A percentile compares a stretch with the other conserved stretches of the same genome.
phyloP scores from a whole-genome alignment of 2,888 invertebrate genomes.

The Amiota mariae region DNA sequence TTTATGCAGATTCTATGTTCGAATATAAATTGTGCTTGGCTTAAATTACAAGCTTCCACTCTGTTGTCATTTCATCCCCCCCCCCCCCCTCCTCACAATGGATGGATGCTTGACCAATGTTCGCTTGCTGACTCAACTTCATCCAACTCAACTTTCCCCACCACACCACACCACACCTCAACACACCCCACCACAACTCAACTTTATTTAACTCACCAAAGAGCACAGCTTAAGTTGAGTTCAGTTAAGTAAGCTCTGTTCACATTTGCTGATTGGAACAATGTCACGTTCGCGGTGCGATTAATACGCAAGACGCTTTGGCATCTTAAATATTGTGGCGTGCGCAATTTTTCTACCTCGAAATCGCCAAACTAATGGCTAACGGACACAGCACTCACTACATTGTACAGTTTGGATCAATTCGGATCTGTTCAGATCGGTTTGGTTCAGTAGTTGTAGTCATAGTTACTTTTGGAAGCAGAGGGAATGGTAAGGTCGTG shows the following conservation, averaged over 20 bases:
- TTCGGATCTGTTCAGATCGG: background rate
- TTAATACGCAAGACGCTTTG: constrained; percentile 68
- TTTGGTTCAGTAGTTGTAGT: background rate
- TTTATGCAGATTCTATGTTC: constrained; percentile 47
- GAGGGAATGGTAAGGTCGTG: background rate
- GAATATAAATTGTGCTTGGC: constrained; percentile 26
- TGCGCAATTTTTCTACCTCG: constrained; percentile 39
- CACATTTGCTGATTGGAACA: constrained; percentile 19
- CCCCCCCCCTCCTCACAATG: background rate
- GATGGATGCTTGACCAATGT: constrained; percentile 15
- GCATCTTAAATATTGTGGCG: constrained; percentile 67
- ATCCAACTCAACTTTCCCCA: constrained; percentile 48
- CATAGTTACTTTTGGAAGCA: background rate
- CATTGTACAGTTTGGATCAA: background rate
- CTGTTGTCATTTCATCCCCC: background rate
- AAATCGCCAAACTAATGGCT: background rate
- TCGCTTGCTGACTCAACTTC: constrained; percentile 5
- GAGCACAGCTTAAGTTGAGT: background rate
- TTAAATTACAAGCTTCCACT: constrained; percentile 19
- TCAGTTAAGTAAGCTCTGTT: background rate
- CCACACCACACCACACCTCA: constrained; percentile 59
- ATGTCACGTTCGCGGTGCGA: constrained; percentile 45
- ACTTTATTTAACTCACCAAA: too few species aligned
- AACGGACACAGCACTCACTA: background rate
- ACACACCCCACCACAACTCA: background rate